These are phyloP conservation scores for Drosophila recens DNA, from an alignment of 2,888 invertebrate species.

Conservation along the genomic window DNA sequence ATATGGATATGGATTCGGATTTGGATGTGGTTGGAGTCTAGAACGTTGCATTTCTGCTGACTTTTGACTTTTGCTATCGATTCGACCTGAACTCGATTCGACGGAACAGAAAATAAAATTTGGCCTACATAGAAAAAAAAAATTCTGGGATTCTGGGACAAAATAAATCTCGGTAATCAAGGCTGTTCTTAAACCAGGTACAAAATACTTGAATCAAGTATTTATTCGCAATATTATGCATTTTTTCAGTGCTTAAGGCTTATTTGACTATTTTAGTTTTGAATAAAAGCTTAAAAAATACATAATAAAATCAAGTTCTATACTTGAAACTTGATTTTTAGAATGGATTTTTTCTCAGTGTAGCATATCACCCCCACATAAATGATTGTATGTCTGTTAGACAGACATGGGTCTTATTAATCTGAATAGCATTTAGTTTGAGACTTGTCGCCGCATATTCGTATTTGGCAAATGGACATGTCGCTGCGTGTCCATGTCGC, in stretches of 20 bases:
- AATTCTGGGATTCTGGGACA: too few species aligned
- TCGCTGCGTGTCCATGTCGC: conserved; percentile 63
- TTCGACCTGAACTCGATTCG: conserved; percentile 47
- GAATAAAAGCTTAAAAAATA: too few species aligned
- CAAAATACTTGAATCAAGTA: too few species aligned
- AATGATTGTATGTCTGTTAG: not conserved
- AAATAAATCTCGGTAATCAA: too few species aligned
- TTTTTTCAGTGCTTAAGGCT: too few species aligned
- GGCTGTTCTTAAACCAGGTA: too few species aligned
- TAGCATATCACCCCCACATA: conserved; percentile 43
- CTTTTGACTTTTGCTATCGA: conserved; percentile 74
- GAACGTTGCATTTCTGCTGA: conserved; percentile 54
- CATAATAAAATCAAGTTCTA: too few species aligned
- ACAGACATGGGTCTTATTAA: conserved; percentile 61
- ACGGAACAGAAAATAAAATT: conserved; percentile 1
- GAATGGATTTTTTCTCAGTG: too few species aligned
- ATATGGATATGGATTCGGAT: conserved; percentile 21
- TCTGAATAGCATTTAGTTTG: conserved; percentile 72
- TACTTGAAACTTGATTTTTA: too few species aligned
- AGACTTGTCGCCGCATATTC: conserved; percentile 71
- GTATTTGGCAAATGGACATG: conserved; percentile 73
- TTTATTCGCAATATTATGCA: too few species aligned
- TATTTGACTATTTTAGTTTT: too few species aligned
- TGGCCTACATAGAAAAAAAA: not conserved
- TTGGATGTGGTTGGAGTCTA: conserved; percentile 24